phyloP scores from a whole-genome alignment of 2,797 vertebrate species.

The Echiichthys vipera region DNA sequence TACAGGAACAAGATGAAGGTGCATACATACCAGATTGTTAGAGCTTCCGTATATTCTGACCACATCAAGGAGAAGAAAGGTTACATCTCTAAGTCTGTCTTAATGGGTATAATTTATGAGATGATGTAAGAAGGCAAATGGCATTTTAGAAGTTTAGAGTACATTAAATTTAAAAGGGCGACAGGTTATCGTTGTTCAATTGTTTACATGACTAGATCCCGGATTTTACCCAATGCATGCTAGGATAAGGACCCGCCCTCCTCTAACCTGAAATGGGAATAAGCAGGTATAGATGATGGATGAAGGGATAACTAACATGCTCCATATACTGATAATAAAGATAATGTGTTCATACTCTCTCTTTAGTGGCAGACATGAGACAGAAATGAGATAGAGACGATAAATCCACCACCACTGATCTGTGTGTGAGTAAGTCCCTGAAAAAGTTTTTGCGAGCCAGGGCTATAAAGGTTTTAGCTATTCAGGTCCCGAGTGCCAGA shows the following conservation, averaged over 20 bases:
- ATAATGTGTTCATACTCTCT: not conserved
- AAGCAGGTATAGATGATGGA: not conserved
- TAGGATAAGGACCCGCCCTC: slow-evolving; percentile 3
- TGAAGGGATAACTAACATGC: not conserved
- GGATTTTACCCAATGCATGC: not conserved
- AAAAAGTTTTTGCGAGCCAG: too few species aligned
- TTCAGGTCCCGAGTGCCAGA: too few species aligned
- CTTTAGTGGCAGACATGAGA: not conserved
- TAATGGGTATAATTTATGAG: slow-evolving; percentile 32
- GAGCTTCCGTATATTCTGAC: slow-evolving; percentile 18
- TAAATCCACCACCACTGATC: too few species aligned
- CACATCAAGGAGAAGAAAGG: slow-evolving; percentile 27
- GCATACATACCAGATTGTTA: slow-evolving; percentile 16
- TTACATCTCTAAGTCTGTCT: slow-evolving; percentile 23
- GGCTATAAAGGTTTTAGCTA: too few species aligned
- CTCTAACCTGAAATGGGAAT: not conserved
- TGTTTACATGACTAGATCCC: not conserved
- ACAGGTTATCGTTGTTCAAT: not conserved
- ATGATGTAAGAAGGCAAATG: slow-evolving; percentile 27
- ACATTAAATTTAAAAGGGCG: slow-evolving; percentile 32
- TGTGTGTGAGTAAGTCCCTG: too few species aligned
- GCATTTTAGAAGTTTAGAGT: slow-evolving; percentile 36
- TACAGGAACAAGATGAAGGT: slow-evolving; percentile 9
- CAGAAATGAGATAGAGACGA: too few species aligned
- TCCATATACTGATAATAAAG: not conserved